A percentile compares a stretch with the other conserved stretches of the same genome.
Conservation (phyloP, 2,888 invertebrate genomes). For the Harpalus rubripes region DNA sequence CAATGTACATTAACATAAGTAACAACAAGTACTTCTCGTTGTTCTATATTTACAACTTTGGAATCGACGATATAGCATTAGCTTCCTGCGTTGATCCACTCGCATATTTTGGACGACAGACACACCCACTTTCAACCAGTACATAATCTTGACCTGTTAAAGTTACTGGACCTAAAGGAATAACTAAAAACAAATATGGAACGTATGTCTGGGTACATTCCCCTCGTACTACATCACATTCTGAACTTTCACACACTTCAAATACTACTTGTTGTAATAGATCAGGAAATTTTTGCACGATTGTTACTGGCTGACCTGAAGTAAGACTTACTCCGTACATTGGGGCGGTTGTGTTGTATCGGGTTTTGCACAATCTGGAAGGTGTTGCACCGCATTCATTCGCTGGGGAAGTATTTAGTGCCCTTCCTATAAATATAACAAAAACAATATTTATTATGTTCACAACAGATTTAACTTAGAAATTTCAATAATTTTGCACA, state of each 20-base stretch:
- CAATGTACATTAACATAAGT: constrained; percentile 32
- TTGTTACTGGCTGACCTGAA: constrained; percentile 94
- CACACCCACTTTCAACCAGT: constrained; percentile 96
- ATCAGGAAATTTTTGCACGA: constrained; percentile 96
- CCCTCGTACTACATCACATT: constrained; percentile 93
- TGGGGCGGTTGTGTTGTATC: constrained; percentile 95
- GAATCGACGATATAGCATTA: constrained; percentile 75
- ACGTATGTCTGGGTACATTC: constrained; percentile 95
- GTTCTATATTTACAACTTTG: constrained; percentile 73
- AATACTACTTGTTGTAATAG: constrained; percentile 94
- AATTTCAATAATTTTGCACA: no score
- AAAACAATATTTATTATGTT: no score
- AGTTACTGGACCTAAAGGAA: constrained; percentile 93
- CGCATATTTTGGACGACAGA: constrained; percentile 83
- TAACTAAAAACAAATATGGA: constrained; percentile 93
- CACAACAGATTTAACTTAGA: no score
- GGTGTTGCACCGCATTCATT: constrained; percentile 81
- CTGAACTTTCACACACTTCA: constrained; percentile 85
- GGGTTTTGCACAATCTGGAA: constrained; percentile 89
- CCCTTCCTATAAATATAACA: constrained; percentile 71
- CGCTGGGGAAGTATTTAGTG: constrained; percentile 75
- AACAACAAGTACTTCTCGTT: constrained; percentile 10
- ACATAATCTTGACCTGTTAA: constrained; percentile 96
- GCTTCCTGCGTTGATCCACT: constrained; percentile 74
- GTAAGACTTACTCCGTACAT: constrained; percentile 97